phyloP scores from a whole-genome alignment of 1,140 invertebrate species.

The Nymphalis io region DNA sequence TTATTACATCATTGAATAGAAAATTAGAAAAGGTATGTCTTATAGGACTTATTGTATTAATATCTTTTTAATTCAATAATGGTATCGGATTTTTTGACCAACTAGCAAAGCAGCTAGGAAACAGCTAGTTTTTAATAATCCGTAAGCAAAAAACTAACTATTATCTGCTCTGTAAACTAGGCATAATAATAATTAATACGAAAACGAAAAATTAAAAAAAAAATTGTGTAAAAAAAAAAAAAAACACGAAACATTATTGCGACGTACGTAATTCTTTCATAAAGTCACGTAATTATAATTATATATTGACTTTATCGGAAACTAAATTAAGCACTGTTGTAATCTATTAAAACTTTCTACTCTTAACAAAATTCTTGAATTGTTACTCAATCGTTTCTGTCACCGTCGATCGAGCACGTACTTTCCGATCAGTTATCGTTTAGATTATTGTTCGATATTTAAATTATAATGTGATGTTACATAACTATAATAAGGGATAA shows the following conservation, averaged over 20 bases:
- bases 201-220: not conserved
- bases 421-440: conserved; percentile 21
- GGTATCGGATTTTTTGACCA: no score
- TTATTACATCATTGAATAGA: no score
- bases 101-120: no score
- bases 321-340: not conserved
- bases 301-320: conserved; percentile 7
- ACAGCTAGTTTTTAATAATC: no score
- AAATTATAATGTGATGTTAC: not conserved
- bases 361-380: conserved; percentile 19
- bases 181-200: not conserved
- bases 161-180: no score
- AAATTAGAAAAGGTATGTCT: no score
- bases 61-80: no score
- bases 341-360: conserved; percentile 30
- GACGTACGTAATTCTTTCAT: not conserved
- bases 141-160: no score
- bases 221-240: not conserved
- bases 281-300: conserved; percentile 21
- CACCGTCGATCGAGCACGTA: conserved; percentile 26
- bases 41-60: no score
- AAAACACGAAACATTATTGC: not conserved
- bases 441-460: not conserved
- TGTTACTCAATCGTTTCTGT: conserved; percentile 25
- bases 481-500: not conserved